These are phyloP conservation scores for Odontomyia ornata DNA, from an alignment of 2,888 invertebrate species.

Conservation along the genomic window DNA sequence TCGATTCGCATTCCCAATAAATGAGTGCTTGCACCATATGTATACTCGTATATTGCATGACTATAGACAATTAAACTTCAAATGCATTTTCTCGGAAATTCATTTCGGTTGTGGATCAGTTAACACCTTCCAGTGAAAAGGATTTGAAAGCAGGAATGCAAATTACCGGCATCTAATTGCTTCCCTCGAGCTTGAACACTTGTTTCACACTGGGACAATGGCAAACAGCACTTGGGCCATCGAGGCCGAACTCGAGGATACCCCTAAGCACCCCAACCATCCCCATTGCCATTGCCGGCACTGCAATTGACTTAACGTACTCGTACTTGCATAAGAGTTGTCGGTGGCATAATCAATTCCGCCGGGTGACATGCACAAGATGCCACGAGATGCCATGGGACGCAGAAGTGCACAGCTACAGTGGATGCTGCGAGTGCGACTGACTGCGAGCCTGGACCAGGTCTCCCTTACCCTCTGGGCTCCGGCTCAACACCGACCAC, in stretches of 20 bases:
- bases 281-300: too few relatives aligned
- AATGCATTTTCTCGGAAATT: too few relatives aligned
- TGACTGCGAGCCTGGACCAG: neutral
- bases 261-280: neutral
- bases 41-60: too few relatives aligned
- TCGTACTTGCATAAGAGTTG: conserved; percentile 41
- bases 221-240: neutral
- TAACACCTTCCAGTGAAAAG: too few relatives aligned
- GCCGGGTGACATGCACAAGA: conserved; percentile 40
- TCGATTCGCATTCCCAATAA: too few relatives aligned
- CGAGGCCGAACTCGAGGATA: neutral
- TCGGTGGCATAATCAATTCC: conserved; percentile 42
- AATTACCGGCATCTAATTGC: too few relatives aligned
- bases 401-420: conserved; percentile 14
- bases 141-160: too few relatives aligned
- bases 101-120: too few relatives aligned
- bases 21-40: too few relatives aligned
- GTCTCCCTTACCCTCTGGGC: conserved; percentile 6
- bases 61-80: too few relatives aligned
- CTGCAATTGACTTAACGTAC: conserved; percentile 27
- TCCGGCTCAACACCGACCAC: conserved; percentile 7
- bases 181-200: too few relatives aligned
- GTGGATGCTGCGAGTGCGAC: neutral
- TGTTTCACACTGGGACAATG: too few relatives aligned
- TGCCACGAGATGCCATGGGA: conserved; percentile 17